Base-by-base conservation (phyloP, 2,888 invertebrate genomes). In the Diloba caeruleocephala region DNA sequence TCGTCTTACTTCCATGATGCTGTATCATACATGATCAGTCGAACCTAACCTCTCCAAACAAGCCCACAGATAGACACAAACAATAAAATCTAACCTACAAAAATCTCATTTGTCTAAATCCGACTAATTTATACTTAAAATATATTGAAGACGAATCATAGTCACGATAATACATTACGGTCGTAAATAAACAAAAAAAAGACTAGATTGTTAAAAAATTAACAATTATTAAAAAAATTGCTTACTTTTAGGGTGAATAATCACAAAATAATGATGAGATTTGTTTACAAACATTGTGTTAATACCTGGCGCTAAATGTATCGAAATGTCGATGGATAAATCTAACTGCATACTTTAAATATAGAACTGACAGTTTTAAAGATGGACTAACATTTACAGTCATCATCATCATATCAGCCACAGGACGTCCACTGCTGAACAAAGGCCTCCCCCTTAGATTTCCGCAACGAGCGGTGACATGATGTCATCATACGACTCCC, bases 141-240 rank as follows among this genome's bases (percentile, higher is more conserved):
- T 68, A 75, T 54, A 57, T 56, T 71, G 65, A 76, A 70, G 70
- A 69, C 70, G 78, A 79, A 76, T 48, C 57, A 53, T 74, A 77
- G 74, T 80, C 79, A 67, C 78, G 68, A 81, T 83, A 87, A 85
- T 88, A 88, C 85, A 84, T 85, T 84, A 84, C 77, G 83, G 84
- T 80, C 78, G 58, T 79, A 79, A 85, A 81, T 72, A 81, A 84
- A 86, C 79, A 78, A 83, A 86, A 81, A 84, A 84, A 84, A 86
- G 92, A 92, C 92, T 92, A 92, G 92, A 92, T 84, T 85, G 88
- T 90, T 90, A 91, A 87, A 85, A 79, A 65, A 79, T 79, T 78
- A 81, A 79, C 73, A 78, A 75, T 62, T 71, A 72, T 71, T 74
- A 69, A 43, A 59, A 74, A 63, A 70, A 79, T 75, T 72, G 65